A percentile compares a stretch with the other conserved stretches of the same genome.
phyloP scores from a whole-genome alignment of 1,140 invertebrate species.

The Ceratoteleas bidentatus region DNA sequence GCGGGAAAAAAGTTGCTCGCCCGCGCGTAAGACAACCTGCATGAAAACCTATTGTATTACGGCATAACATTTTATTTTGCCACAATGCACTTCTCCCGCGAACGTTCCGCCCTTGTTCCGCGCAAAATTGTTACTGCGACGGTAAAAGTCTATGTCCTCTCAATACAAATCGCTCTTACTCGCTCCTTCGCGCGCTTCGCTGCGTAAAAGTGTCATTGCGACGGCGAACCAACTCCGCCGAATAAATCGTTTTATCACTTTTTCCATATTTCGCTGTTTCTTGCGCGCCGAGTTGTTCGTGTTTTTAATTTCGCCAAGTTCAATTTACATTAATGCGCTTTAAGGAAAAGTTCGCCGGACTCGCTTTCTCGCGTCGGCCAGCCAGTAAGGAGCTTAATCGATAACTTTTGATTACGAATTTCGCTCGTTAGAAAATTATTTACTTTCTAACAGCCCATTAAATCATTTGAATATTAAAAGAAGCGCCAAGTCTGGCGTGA shows the following conservation, averaged over 20 bases:
- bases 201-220: constrained; percentile 49
- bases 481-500: no score
- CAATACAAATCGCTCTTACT: constrained; percentile 52
- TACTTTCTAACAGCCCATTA: background rate
- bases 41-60: constrained; percentile 52
- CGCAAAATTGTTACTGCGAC: constrained; percentile 47
- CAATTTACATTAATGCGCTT: constrained; percentile 36
- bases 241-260: constrained; percentile 50
- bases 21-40: constrained; percentile 24
- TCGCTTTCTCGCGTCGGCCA: constrained; percentile 2
- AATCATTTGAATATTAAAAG: no score
- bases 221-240: constrained; percentile 34
- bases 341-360: constrained; percentile 4
- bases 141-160: constrained; percentile 52
- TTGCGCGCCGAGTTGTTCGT: constrained; percentile 11
- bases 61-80: constrained; percentile 55
- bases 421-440: constrained; percentile 9
- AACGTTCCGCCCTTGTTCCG: constrained; percentile 43
- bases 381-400: constrained; percentile 21
- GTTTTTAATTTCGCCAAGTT: constrained; percentile 37
- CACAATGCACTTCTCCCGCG: constrained; percentile 36
- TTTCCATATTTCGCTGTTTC: constrained; percentile 21
- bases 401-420: constrained; percentile 26
- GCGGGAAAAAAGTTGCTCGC: background rate
- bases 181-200: no score